Base-by-base conservation (phyloP, 2,888 invertebrate species). In the Stenodera caucasica region DNA sequence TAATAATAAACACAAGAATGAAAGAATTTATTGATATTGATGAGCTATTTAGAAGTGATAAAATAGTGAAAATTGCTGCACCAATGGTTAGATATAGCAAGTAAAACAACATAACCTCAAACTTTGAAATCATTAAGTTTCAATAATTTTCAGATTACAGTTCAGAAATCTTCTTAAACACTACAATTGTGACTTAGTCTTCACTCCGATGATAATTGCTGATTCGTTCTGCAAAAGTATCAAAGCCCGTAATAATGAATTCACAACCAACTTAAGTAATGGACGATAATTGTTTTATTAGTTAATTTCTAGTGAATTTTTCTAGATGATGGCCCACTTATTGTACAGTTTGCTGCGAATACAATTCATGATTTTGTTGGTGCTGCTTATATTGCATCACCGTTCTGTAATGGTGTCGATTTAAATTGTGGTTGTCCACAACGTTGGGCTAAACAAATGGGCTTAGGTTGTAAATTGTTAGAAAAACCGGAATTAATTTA, bases 341-440 rank as follows among this genome's bases (percentile, higher is more conserved):
- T 98, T 68, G 94, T 92, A 0, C 98, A 99, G 80, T 98, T 98
- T 86, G 98, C 98, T 37, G 92, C 97, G 0, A 94, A 92, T 71
- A 90, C 89, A 75, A 82, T 87, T 0, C 80, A 86, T 66, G 95
- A 96, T 77, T 94, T 98, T 81, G 87, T 91, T 2, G 86, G 87
- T 74, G 96, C 97, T 23, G 86, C 96, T 3, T 88, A 91, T 81
- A 82, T 98, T 66, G 86, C 96, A 33, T 88, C 89, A 67, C 90
- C 90, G 84, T 91, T 83, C 82, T 88, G 91, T 57, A 90, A 93
- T 83, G 98, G 98, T 6, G 90, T 97, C 2, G 98, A 98, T 82
- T 82, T 98, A 33, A 98, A 98, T 78, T 98, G 98, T 83, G 98
- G 98, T 0, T 98, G 98, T 72, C 98, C 98, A 0, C 98, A 98